These are phyloP conservation scores for Flabesymbios commensalis DNA, from an alignment of 2,888 invertebrate species.

Conservation along the genomic window DNA sequence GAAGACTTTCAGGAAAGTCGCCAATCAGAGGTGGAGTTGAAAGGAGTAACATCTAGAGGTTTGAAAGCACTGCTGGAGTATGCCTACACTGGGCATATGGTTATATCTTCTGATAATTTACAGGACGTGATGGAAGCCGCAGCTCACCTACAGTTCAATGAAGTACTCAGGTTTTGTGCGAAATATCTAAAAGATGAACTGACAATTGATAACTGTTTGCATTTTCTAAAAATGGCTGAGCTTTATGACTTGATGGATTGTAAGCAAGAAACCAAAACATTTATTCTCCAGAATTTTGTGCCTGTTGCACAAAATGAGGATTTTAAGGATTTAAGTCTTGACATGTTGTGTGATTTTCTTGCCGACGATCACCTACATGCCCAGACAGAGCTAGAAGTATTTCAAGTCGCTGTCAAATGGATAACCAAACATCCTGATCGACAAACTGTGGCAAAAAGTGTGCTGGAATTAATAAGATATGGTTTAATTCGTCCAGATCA, in stretches of 20 bases:
- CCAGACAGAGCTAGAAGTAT: constrained; percentile 34
- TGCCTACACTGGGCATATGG: constrained; percentile 49
- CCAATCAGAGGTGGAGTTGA: constrained; percentile 25
- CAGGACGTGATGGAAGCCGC: constrained; percentile 37
- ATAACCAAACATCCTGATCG: constrained; percentile 15
- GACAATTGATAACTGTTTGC: constrained; percentile 37
- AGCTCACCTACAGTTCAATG: constrained; percentile 38
- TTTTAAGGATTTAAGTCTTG: constrained; percentile 30
- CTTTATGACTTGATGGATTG: constrained; percentile 31
- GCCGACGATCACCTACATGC: constrained; percentile 32
- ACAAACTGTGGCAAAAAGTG: constrained; percentile 7
- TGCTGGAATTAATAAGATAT: constrained; percentile 29
- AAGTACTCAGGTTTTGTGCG: constrained; percentile 34
- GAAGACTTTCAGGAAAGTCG: constrained; percentile 44
- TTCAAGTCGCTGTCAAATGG: constrained; percentile 33
- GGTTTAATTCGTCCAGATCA: constrained; percentile 37
- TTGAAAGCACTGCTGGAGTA: constrained; percentile 59
- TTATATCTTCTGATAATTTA: constrained; percentile 28
- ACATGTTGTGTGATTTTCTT: constrained; percentile 36
- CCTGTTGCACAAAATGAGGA: constrained; percentile 36
- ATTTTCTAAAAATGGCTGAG: constrained; percentile 37
- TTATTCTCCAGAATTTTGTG: constrained; percentile 37
- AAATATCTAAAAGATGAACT: constrained; percentile 35
- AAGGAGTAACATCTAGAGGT: constrained; percentile 56
- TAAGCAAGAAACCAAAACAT: constrained; percentile 34